Evolutionary conservation across 2,888 invertebrate species (phyloP).

Genomic region (Philereme vetulata): DNA sequence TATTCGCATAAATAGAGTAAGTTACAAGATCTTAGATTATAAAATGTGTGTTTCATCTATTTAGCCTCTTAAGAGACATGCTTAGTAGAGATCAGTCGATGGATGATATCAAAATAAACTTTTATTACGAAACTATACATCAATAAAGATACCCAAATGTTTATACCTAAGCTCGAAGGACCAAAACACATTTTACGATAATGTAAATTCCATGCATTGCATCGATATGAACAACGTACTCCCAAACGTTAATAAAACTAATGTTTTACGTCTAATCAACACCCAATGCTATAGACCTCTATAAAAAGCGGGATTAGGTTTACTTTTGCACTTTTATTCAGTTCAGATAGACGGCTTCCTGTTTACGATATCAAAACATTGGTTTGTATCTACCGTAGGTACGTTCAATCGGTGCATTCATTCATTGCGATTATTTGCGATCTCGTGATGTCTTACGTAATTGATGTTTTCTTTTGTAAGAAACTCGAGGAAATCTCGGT

Average conservation of each 20-base stretch:
- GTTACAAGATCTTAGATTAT: too few relatives aligned
- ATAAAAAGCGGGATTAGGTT: background rate
- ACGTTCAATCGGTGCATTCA: slow-evolving; percentile 28
- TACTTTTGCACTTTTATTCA: slow-evolving; percentile 27
- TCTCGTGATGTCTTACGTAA: too few relatives aligned
- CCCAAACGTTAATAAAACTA: slow-evolving; percentile 14
- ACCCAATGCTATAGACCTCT: background rate
- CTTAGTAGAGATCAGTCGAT: too few relatives aligned
- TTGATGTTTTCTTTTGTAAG: background rate
- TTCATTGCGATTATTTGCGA: slow-evolving; percentile 22
- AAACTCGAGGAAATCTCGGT: too few relatives aligned
- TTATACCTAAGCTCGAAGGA: slow-evolving; percentile 17
- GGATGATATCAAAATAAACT: background rate
- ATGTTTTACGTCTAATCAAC: slow-evolving; percentile 7
- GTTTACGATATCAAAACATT: slow-evolving; percentile 29
- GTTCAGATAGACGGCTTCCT: slow-evolving; percentile 29
- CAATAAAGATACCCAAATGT: slow-evolving; percentile 21
- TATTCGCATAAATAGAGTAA: too few relatives aligned
- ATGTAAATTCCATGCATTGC: slow-evolving; percentile 23
- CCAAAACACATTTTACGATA: slow-evolving; percentile 27
- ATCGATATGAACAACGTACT: slow-evolving; percentile 14
- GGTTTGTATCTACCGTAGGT: slow-evolving; percentile 18
- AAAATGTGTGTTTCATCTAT: too few relatives aligned
- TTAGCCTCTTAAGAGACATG: too few relatives aligned
- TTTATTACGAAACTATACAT: slow-evolving; percentile 13